phyloP scores from a whole-genome alignment of 2,888 invertebrate species.

The Drosophila prostipennis region DNA sequence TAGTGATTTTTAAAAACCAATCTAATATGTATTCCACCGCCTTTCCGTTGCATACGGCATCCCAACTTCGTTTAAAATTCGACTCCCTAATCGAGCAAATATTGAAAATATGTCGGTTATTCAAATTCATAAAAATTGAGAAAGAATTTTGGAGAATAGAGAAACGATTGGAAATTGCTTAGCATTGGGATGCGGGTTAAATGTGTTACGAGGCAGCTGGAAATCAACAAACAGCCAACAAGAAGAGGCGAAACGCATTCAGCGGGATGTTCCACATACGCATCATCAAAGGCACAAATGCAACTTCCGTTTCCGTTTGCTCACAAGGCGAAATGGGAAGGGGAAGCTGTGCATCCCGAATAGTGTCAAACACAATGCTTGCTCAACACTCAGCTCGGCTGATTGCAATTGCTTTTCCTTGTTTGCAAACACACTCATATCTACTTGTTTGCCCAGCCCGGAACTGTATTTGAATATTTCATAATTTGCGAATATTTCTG shows the following conservation, averaged over 20 bases:
- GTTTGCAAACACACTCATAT: slow-evolving; percentile 56
- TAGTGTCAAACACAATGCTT: slow-evolving; percentile 76
- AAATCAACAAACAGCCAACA: slow-evolving; percentile 41
- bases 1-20: too few species aligned
- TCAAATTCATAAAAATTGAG: slow-evolving; percentile 56
- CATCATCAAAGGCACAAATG: slow-evolving; percentile 72
- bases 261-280: slow-evolving; percentile 46
- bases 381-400: slow-evolving; percentile 69
- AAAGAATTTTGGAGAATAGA: slow-evolving; percentile 16
- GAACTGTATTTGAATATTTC: slow-evolving; percentile 64
- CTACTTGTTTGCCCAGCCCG: slow-evolving; percentile 28
- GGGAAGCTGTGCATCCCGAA: slow-evolving; percentile 15
- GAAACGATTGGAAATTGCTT: slow-evolving; percentile 45
- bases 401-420: slow-evolving; percentile 67
- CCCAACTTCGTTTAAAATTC: neutral
- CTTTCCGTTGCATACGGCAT: neutral
- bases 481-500: slow-evolving; percentile 54
- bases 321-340: slow-evolving; percentile 1
- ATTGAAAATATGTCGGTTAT: slow-evolving; percentile 30
- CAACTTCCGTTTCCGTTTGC: slow-evolving; percentile 66
- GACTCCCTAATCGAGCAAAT: slow-evolving; percentile 19
- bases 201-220: slow-evolving; percentile 41
- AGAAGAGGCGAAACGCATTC: slow-evolving; percentile 36
- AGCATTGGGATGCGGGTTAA: slow-evolving; percentile 51
- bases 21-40: neutral